phyloP scores from a whole-genome alignment of 2,113 vertebrate genomes.

The Pseudonaja textilis region DNA sequence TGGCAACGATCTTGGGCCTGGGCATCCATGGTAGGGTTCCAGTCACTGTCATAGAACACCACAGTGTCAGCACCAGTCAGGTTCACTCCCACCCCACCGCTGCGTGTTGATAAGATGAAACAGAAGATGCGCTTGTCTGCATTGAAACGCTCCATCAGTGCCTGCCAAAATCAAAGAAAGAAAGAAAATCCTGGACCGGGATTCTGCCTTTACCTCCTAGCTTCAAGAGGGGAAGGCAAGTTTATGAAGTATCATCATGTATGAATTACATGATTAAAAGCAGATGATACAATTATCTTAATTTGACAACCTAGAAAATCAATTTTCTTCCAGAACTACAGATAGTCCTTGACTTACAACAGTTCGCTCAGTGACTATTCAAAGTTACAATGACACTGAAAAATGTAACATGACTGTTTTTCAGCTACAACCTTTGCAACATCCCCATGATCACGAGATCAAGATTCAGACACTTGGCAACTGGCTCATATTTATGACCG shows the following conservation, averaged over 20 bases:
- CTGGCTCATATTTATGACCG: too few species aligned
- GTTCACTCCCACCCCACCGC: slow-evolving; percentile 91
- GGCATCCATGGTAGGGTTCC: slow-evolving; percentile 97
- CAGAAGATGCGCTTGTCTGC: slow-evolving; percentile 93
- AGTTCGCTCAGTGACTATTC: too few species aligned
- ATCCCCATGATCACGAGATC: too few species aligned
- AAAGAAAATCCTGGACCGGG: neutral
- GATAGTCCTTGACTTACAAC: too few species aligned
- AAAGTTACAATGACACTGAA: too few species aligned
- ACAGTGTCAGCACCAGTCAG: slow-evolving; percentile 92
- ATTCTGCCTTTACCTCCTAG: neutral
- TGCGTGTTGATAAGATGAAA: slow-evolving; percentile 93
- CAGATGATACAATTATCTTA: neutral
- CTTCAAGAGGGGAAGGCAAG: neutral
- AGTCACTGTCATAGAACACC: slow-evolving; percentile 95
- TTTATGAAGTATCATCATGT: too few species aligned
- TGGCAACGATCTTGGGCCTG: slow-evolving; percentile 94
- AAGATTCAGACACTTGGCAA: too few species aligned
- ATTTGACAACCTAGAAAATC: neutral
- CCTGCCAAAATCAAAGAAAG: slow-evolving; percentile 58
- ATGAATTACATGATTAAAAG: neutral
- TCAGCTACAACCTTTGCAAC: too few species aligned
- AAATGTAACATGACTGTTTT: too few species aligned
- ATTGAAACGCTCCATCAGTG: slow-evolving; percentile 94
- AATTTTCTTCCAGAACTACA: too few species aligned